Evolutionary conservation across 2,888 invertebrate genomes (phyloP).

Genomic region (Scaptomyza parva): DNA sequence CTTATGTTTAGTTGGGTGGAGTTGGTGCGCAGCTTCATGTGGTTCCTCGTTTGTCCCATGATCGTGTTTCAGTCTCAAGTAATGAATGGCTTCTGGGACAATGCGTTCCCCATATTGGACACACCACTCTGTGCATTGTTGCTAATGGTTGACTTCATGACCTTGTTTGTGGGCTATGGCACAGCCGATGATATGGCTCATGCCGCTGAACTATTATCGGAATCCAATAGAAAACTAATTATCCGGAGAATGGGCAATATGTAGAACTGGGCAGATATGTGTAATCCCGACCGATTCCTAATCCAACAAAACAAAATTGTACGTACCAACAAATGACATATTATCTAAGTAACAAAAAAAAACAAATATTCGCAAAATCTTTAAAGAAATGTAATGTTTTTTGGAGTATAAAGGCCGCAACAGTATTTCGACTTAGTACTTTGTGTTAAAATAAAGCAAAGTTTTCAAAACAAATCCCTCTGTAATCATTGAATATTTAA

Average conservation of each 20-base stretch:
- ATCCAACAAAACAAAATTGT: not conserved
- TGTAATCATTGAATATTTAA: not conserved
- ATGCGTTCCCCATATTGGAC: slow-evolving; percentile 34
- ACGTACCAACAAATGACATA: not conserved
- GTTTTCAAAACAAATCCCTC: not conserved
- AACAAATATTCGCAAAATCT: not conserved
- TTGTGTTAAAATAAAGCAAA: not conserved
- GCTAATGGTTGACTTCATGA: slow-evolving; percentile 53
- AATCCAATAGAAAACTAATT: not conserved
- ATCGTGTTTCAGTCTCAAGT: slow-evolving; percentile 57
- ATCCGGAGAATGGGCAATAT: not conserved
- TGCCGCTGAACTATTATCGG: not conserved
- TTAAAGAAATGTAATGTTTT: not conserved
- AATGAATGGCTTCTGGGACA: slow-evolving; percentile 41
- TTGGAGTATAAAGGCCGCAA: not conserved
- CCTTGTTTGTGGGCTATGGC: slow-evolving; percentile 29
- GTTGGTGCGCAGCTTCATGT: slow-evolving; percentile 8
- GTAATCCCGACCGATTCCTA: too few relatives aligned
- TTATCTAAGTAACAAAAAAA: too few relatives aligned
- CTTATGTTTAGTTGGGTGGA: not conserved
- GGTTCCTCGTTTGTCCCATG: slow-evolving; percentile 37
- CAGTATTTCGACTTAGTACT: not conserved
- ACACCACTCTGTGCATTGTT: slow-evolving; percentile 53
- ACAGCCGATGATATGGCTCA: slow-evolving; percentile 6
- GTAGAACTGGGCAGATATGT: too few relatives aligned